Percentiles rank a stretch among this genome's conserved stretches.
Conservation (phyloP, 2,113 vertebrate genomes). For the Sakesphorus luctuosus region DNA sequence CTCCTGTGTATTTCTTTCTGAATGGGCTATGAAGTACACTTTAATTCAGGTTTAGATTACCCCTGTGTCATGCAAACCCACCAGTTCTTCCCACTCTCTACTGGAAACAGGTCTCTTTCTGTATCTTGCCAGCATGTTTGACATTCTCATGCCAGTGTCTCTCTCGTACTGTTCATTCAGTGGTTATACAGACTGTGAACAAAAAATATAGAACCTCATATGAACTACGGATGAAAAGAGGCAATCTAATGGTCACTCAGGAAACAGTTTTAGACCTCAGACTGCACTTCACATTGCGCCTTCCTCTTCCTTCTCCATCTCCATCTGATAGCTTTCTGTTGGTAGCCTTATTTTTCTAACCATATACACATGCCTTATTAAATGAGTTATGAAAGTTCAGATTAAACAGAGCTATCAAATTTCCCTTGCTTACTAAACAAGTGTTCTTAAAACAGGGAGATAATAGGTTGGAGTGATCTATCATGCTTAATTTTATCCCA, state of each 20-base stretch:
- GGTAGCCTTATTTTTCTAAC: not conserved
- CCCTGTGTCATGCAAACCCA: fast-evolving
- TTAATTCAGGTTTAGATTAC: not conserved
- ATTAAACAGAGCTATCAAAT: not conserved
- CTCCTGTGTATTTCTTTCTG: not conserved
- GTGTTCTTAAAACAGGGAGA: not conserved
- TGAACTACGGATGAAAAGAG: not conserved
- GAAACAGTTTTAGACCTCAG: not conserved
- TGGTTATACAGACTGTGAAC: not conserved
- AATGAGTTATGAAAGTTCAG: not conserved
- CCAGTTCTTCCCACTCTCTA: not conserved
- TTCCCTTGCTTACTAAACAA: not conserved
- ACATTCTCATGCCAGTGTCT: not conserved
- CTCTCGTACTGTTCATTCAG: not conserved
- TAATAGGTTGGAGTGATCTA: not conserved
- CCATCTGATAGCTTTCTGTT: not conserved
- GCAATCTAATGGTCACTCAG: not conserved
- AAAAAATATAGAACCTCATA: not conserved
- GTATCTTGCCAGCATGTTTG: not conserved
- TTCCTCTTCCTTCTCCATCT: not conserved
- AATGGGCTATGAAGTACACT: not conserved
- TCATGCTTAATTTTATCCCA: not conserved
- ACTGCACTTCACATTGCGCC: not conserved
- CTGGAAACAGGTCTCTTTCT: not conserved
- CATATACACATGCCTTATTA: not conserved